A percentile compares a stretch with the other conserved stretches of the same genome.
phyloP scores from a whole-genome alignment of 2,888 invertebrate species.

The Drosophila recens region DNA sequence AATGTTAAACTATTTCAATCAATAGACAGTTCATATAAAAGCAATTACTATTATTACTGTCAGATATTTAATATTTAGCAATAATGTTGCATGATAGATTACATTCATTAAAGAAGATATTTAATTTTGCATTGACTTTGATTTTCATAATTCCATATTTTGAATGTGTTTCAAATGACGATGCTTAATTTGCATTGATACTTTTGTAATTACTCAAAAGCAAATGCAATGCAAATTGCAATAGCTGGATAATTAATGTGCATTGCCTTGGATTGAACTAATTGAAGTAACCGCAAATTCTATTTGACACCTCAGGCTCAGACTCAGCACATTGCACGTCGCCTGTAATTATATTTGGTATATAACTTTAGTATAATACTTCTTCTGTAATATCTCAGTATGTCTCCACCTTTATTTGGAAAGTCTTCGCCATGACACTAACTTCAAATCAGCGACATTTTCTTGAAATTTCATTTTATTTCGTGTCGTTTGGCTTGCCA shows the following conservation, averaged over 20 bases:
- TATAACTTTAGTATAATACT: conserved; percentile 10
- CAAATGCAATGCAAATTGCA: conserved; percentile 13
- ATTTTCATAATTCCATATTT: background rate
- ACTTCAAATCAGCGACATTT: conserved; percentile 64
- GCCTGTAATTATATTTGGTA: conserved; percentile 39
- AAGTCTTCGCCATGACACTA: conserved; percentile 29
- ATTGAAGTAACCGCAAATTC: conserved; percentile 51
- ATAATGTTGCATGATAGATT: background rate
- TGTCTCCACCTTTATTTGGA: conserved; percentile 16
- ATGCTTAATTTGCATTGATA: conserved; percentile 8
- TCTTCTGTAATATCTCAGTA: conserved; percentile 12
- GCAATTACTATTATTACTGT: conserved; percentile 6
- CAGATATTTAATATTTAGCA: conserved; percentile 20
- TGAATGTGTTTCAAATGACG: conserved; percentile 2
- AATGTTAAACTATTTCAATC: background rate
- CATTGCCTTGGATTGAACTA: conserved; percentile 14
- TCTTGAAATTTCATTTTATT: conserved; percentile 71
- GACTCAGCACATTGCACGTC: background rate
- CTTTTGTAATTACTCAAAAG: conserved; percentile 3
- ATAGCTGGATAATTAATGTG: conserved; percentile 20
- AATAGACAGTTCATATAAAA: background rate
- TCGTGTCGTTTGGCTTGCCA: conserved; percentile 73
- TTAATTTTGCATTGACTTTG: background rate
- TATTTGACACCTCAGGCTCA: conserved; percentile 43
- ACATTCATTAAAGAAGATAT: background rate